Evolutionary conservation across 2,888 invertebrate genomes (phyloP).

Genomic region (Bellardia pandia): DNA sequence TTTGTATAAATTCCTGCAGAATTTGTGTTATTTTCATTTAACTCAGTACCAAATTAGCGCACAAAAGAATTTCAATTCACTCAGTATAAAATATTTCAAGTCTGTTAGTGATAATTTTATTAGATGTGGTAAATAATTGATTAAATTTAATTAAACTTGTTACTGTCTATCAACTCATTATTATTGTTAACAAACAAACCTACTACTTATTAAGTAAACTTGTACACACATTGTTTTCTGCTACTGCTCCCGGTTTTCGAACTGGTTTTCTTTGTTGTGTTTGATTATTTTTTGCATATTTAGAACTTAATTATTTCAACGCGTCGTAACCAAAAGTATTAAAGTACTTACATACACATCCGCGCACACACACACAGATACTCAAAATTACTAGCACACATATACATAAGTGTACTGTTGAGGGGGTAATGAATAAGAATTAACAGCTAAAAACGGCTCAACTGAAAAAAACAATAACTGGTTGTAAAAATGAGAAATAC

Average conservation of each 20-base stretch:
- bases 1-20: no score
- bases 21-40: no score
- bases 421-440: constrained; percentile 69
- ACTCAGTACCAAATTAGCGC: no score
- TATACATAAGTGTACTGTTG: constrained; percentile 42
- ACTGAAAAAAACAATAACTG: background rate
- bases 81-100: background rate
- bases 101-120: constrained; percentile 39
- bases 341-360: constrained; percentile 14
- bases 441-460: constrained; percentile 57
- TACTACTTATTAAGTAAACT: constrained; percentile 47
- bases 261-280: background rate
- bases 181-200: constrained; percentile 26
- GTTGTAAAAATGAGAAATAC: constrained; percentile 5
- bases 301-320: constrained; percentile 64
- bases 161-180: constrained; percentile 45
- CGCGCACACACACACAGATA: background rate
- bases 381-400: background rate
- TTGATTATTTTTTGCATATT: constrained; percentile 53
- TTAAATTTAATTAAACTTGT: constrained; percentile 54
- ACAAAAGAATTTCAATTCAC: background rate
- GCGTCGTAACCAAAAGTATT: constrained; percentile 23
- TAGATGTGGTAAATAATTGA: constrained; percentile 43
- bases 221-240: background rate
- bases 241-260: background rate